A percentile compares a stretch with the other conserved stretches of the same genome.
Evolutionary conservation across 2,113 vertebrate genomes (phyloP).

Genomic region (Zonotrichia leucophrys): DNA sequence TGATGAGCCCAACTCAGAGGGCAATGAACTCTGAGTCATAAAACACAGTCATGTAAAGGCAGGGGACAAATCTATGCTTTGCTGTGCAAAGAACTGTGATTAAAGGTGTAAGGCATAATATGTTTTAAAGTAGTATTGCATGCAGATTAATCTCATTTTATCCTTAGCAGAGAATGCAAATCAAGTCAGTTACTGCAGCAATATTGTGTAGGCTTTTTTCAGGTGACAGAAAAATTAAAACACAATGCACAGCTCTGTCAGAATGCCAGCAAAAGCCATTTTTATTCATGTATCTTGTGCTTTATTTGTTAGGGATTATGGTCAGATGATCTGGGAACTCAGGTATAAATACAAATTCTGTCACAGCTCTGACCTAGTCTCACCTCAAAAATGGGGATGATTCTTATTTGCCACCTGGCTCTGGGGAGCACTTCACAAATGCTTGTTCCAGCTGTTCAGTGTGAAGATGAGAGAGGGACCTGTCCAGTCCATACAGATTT

Average conservation of each 20-base stretch:
- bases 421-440: neutral
- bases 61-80: neutral
- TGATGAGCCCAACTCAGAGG: neutral
- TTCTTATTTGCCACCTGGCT: neutral
- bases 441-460: rapidly evolving
- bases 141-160: neutral
- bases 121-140: neutral
- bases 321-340: neutral
- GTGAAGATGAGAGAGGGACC: neutral
- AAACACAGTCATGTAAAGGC: neutral
- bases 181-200: neutral
- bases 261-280: neutral
- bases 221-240: neutral
- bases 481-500: neutral
- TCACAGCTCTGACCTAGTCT: neutral
- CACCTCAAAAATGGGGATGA: neutral
- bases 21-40: neutral
- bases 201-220: neutral
- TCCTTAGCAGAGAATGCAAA: neutral
- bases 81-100: neutral
- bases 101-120: neutral
- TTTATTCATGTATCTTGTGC: neutral
- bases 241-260: neutral
- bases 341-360: neutral
- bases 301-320: neutral